Conservation (phyloP, 2,113 vertebrate genomes). For the Lagopus muta region DNA sequence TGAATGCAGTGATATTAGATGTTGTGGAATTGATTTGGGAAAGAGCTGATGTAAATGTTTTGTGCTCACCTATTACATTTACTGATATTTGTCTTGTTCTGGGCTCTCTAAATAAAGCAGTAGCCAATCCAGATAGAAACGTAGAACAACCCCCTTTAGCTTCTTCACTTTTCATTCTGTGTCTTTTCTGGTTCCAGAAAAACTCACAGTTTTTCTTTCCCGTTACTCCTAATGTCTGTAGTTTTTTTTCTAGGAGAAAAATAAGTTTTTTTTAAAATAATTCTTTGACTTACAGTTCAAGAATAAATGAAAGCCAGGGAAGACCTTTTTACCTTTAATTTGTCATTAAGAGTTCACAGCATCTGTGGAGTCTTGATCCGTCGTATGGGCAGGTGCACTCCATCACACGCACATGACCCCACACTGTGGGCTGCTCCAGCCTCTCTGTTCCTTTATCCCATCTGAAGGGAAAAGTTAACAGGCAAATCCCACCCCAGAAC, state of each 20-base stretch:
- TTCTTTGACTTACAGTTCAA: neutral
- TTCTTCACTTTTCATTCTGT: neutral
- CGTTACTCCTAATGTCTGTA: neutral
- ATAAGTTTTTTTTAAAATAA: neutral
- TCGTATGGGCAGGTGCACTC: neutral
- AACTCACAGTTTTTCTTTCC: neutral
- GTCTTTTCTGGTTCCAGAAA: neutral
- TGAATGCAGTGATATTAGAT: neutral
- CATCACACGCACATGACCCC: neutral
- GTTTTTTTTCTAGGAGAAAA: neutral
- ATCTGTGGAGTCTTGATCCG: neutral
- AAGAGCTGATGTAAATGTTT: neutral
- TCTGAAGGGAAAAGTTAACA: neutral
- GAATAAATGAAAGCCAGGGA: neutral
- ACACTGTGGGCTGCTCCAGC: rapidly evolving
- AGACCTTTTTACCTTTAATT: neutral
- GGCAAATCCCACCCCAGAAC: neutral
- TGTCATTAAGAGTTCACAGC: neutral
- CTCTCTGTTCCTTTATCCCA: neutral
- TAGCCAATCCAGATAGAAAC: neutral
- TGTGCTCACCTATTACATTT: neutral
- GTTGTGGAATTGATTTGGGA: neutral
- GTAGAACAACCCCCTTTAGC: neutral
- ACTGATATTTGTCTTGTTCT: neutral
- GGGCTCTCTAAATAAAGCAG: neutral